Conservation (phyloP, 2,888 invertebrate genomes). For the Sialis lutaria region DNA sequence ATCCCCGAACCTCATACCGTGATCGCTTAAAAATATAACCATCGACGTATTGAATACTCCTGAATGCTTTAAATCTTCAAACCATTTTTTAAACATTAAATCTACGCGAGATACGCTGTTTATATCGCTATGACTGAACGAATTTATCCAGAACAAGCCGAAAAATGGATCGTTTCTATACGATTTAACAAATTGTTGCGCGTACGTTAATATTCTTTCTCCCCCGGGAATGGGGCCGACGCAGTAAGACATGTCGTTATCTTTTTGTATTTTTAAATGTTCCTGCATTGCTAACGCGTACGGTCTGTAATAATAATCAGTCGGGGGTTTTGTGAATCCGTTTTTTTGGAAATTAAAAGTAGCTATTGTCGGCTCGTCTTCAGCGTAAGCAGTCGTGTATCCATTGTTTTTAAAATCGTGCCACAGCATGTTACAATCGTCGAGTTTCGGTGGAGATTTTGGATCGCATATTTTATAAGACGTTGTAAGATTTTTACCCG, state of each 20-base stretch:
- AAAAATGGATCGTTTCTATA: conserved; percentile 46
- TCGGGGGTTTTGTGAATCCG: conserved; percentile 56
- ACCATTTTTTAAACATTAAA: conserved; percentile 34
- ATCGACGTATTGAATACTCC: conserved; percentile 46
- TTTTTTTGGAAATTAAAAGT: conserved; percentile 58
- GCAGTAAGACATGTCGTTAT: conserved; percentile 36
- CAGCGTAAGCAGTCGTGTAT: conserved; percentile 64
- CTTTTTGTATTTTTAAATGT: conserved; percentile 28
- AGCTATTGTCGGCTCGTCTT: conserved; percentile 54
- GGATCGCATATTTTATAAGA: conserved; percentile 32
- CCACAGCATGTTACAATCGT: conserved; percentile 64
- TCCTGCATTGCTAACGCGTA: conserved; percentile 51
- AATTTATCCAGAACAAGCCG: conserved; percentile 64
- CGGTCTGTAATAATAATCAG: conserved; percentile 67
- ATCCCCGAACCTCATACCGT: conserved; percentile 62
- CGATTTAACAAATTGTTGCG: conserved; percentile 43
- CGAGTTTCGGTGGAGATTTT: conserved; percentile 34
- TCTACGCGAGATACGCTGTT: conserved; percentile 53
- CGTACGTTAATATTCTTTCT: conserved; percentile 52
- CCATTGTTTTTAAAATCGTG: conserved; percentile 48
- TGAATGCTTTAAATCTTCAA: conserved; percentile 36
- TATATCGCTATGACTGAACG: conserved; percentile 53
- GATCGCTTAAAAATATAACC: conserved; percentile 59
- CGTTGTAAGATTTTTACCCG: conserved; percentile 40
- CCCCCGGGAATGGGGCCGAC: conserved; percentile 42